These are phyloP conservation scores for Myoxocephalus aenaeus DNA, from an alignment of 2,797 vertebrate genomes.

Conservation along the genomic window DNA sequence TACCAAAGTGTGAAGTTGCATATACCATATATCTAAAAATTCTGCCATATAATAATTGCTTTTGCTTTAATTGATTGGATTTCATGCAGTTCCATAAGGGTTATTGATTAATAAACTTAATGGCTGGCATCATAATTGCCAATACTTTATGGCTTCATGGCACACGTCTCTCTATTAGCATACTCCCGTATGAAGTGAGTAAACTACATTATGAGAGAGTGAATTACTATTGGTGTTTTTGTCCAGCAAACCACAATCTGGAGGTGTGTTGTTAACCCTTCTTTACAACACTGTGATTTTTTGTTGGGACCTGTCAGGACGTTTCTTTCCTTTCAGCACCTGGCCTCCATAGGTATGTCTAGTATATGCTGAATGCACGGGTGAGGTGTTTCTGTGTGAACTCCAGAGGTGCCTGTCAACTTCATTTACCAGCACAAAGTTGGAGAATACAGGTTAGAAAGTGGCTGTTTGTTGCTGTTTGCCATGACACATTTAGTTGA, in stretches of 20 bases:
- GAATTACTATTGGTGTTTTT: slow-evolving; percentile 15
- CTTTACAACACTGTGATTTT: slow-evolving; percentile 64
- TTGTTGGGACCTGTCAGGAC: slow-evolving; percentile 74
- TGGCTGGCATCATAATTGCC: slow-evolving; percentile 37
- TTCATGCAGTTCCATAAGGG: slow-evolving; percentile 17
- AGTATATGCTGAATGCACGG: slow-evolving; percentile 50
- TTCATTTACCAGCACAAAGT: slow-evolving; percentile 20
- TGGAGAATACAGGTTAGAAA: slow-evolving; percentile 15
- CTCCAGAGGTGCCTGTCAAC: slow-evolving; percentile 32
- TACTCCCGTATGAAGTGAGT: not conserved
- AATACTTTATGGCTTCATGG: slow-evolving; percentile 33
- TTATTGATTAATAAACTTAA: slow-evolving; percentile 32
- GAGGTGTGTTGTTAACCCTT: slow-evolving; percentile 44
- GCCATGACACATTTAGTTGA: slow-evolving; percentile 15
- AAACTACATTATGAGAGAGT: slow-evolving; percentile 43
- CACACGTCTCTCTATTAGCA: slow-evolving; percentile 17
- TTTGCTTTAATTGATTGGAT: slow-evolving; percentile 25
- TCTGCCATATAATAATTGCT: not conserved
- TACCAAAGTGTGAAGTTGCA: slow-evolving; percentile 2
- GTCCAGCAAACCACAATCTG: slow-evolving; percentile 30
- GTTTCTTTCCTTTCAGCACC: slow-evolving; percentile 74
- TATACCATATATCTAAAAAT: not conserved
- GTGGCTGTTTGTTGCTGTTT: slow-evolving; percentile 17
- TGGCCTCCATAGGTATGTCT: slow-evolving; percentile 68
- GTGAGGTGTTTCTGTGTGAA: slow-evolving; percentile 32